Evolutionary conservation across 2,888 invertebrate species (phyloP), one percentile per base, ranked within the genome.

Genomic region (Temnothorax rugatulus): DNA sequence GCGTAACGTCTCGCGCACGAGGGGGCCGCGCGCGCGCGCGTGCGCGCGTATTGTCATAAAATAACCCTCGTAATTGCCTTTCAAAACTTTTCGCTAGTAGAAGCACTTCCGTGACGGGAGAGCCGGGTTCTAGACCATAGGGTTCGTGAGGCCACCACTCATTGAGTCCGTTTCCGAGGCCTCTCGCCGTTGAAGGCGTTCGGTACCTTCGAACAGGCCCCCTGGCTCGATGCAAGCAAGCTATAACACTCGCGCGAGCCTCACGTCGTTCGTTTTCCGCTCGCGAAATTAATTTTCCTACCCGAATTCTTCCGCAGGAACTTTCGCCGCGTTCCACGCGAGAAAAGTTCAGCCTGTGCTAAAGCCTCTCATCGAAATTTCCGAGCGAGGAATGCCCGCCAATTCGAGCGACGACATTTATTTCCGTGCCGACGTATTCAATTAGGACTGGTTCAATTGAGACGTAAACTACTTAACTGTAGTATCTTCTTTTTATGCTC

Each of bases 81-180:
- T 75, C 76, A 34, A 82, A 75, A 82, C 76, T 57, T 82, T 54
- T 52, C 50, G 50, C 63, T 18, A 44, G 18, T 64, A 18, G 21
- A 63, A 64, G 76, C 63, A 81, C 79, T 81, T 81, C 47, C 79
- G 79, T 81, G 73, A 71, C 59, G 73, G 18, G 18, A 38, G 59
- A 41, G 47, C 25, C 52, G 21, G 50, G 44, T n/a, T 71, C 71
- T 41, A 15, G 34, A 15, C 44, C 66, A 9, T 29, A 54, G 38
- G 41, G 74, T 41, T 71, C 59, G 59, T 54, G 47, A 74, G 73
- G 21, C 54, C 69, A 44, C 44, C 18, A 9, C 54, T 69, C 69
- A 44, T 73, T 38, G 47, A 61, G 59, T 38, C 21, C 77, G 77
- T 69, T 44, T 47, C 18, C 47, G 71, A 59, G 71, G 59, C 44